Conservation (phyloP, 1,140 invertebrate species). For the Thaumatotibia leucotreta region DNA sequence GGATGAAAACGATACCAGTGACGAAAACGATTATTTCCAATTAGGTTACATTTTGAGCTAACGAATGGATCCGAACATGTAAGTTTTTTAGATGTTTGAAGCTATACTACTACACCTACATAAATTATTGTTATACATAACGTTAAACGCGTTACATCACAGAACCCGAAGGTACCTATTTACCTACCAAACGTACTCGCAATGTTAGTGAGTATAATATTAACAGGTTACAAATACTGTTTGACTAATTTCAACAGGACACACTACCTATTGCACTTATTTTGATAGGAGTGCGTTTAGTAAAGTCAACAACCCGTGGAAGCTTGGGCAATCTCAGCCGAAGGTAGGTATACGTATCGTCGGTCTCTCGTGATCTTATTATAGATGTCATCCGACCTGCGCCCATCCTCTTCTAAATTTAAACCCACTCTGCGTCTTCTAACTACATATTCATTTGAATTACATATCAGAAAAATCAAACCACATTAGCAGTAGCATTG, state of each 20-base stretch:
- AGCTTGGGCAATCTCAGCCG: conserved; percentile 56
- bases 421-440: conserved; percentile 46
- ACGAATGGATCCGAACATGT: neutral
- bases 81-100: neutral
- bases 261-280: no score
- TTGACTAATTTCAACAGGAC: no score
- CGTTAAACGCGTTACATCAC: no score
- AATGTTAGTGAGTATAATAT: no score
- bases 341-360: conserved; percentile 45
- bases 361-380: conserved; percentile 69
- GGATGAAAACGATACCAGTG: conserved; percentile 26
- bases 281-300: conserved; percentile 21
- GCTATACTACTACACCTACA: no score
- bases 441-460: conserved; percentile 30
- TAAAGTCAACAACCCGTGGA: conserved; percentile 67
- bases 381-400: conserved; percentile 74
- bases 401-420: conserved; percentile 73
- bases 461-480: conserved; percentile 25
- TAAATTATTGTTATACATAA: no score
- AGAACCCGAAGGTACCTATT: no score
- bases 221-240: no score
- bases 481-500: neutral
- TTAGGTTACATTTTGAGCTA: neutral
- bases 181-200: no score
- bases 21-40: conserved; percentile 18